Conservation (phyloP, 2,888 invertebrate genomes). For the Atethmia centrago region DNA sequence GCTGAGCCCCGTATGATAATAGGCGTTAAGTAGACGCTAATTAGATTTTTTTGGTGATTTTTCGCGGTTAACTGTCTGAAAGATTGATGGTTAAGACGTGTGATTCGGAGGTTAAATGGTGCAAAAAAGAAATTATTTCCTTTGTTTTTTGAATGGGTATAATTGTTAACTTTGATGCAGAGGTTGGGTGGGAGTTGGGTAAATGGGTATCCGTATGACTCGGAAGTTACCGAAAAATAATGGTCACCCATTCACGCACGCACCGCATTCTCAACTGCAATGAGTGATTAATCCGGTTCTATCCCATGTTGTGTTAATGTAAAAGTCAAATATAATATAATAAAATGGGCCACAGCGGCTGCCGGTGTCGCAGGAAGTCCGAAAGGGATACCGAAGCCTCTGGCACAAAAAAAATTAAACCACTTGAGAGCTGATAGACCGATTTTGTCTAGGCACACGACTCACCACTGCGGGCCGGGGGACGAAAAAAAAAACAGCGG, state of each 20-base stretch:
- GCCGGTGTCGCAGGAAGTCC: too few relatives aligned
- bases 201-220: background rate
- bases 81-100: conserved; percentile 15
- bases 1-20: conserved; percentile 62
- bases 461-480: too few relatives aligned
- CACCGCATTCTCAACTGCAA: background rate
- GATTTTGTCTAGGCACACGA: too few relatives aligned
- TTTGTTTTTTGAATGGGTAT: background rate
- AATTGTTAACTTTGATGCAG: background rate
- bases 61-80: background rate
- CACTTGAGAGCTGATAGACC: too few relatives aligned
- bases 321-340: too few relatives aligned
- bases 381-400: too few relatives aligned
- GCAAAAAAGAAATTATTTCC: background rate
- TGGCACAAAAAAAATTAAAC: too few relatives aligned
- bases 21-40: conserved; percentile 53
- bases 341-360: too few relatives aligned
- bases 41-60: conserved; percentile 1
- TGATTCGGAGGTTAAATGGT: background rate
- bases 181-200: background rate
- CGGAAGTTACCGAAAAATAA: background rate
- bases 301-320: background rate
- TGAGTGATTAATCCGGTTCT: background rate
- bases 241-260: background rate
- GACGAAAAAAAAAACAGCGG: too few relatives aligned